phyloP scores from a whole-genome alignment of 2,113 vertebrate genomes.

The Marmota monax region DNA sequence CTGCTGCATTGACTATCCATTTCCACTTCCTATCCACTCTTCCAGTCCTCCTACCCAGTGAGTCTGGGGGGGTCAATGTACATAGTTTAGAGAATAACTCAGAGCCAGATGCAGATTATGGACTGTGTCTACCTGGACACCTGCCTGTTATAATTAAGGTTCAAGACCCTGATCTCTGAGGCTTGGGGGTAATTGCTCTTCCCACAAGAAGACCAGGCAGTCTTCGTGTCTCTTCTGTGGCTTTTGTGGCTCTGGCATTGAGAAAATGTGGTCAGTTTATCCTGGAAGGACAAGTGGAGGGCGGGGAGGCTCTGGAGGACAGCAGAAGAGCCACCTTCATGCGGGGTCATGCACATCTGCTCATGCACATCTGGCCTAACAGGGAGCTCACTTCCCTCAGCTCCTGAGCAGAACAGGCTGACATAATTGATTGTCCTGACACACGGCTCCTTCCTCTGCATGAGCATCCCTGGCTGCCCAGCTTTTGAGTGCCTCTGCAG shows the following conservation, averaged over 20 bases:
- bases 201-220: background rate
- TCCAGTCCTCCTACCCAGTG: background rate
- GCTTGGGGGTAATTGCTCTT: background rate
- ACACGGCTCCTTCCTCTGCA: background rate
- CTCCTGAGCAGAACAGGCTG: fast-evolving
- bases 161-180: background rate
- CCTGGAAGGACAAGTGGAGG: background rate
- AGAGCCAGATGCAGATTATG: background rate
- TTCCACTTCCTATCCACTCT: background rate
- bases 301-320: background rate
- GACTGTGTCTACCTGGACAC: background rate
- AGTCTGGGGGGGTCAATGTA: background rate
- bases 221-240: background rate
- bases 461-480: background rate
- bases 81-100: background rate
- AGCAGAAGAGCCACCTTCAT: background rate
- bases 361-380: background rate
- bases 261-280: background rate
- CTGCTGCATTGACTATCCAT: background rate
- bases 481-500: background rate
- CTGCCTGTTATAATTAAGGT: background rate
- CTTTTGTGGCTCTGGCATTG: background rate
- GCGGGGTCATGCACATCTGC: background rate
- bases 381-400: fast-evolving
- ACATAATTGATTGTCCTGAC: background rate